These are phyloP conservation scores for Drosophila ustulata DNA, from an alignment of 2,888 invertebrate genomes.

Conservation along the genomic window DNA sequence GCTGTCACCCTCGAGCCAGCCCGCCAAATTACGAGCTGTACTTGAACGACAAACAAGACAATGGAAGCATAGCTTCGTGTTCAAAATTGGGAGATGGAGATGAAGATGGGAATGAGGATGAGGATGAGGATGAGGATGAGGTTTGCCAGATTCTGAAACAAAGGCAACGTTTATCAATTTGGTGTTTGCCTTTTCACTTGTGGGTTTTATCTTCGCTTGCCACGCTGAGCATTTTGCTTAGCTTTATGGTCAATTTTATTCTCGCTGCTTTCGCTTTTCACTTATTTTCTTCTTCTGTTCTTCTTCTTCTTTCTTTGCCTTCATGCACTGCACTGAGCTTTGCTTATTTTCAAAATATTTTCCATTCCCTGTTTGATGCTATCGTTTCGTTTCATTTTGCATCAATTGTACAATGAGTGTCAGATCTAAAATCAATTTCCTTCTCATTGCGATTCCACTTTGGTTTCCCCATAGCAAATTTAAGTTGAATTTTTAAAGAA, in stretches of 20 bases:
- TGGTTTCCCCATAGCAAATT: background rate
- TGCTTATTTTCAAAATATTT: constrained; percentile 50
- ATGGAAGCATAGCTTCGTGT: background rate
- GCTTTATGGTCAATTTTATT: constrained; percentile 69
- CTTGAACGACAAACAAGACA: constrained; percentile 30
- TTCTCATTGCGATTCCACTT: background rate
- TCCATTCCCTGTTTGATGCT: constrained; percentile 55
- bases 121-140: background rate
- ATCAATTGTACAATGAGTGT: constrained; percentile 36
- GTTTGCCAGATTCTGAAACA: constrained; percentile 30
- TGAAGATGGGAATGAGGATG: background rate
- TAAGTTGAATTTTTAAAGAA: background rate
- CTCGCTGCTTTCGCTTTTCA: constrained; percentile 23
- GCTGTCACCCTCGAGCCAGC: constrained; percentile 28
- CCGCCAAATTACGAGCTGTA: constrained; percentile 52
- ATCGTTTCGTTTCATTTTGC: constrained; percentile 56
- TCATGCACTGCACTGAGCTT: constrained; percentile 21
- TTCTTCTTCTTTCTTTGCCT: background rate
- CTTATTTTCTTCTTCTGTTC: constrained; percentile 11
- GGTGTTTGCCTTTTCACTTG: constrained; percentile 59
- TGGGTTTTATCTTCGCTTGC: constrained; percentile 39
- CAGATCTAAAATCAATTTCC: constrained; percentile 52
- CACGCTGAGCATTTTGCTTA: constrained; percentile 41
- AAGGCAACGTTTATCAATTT: constrained; percentile 66
- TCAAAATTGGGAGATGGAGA: background rate